Percentiles rank a stretch among this genome's conserved stretches.
Evolutionary conservation across 2,888 invertebrate species (phyloP).

Genomic region (Drosophila fungiperda): DNA sequence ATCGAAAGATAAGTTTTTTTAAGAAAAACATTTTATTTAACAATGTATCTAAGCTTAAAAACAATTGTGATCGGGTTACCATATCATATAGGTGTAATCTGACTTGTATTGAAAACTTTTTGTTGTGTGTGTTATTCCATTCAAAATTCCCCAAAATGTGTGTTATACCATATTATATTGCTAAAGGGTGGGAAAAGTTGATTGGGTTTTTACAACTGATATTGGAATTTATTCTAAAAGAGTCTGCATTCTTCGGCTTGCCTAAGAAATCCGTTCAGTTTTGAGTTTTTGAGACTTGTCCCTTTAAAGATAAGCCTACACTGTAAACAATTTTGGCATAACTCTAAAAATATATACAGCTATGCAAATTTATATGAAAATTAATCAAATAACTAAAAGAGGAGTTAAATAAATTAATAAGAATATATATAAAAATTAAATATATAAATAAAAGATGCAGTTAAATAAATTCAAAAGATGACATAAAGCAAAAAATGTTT

Average conservation of each 20-base stretch:
- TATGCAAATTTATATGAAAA: neutral
- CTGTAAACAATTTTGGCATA: neutral
- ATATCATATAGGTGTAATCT: too few relatives aligned
- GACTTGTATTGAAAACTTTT: too few relatives aligned
- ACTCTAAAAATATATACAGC: neutral
- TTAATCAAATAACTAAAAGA: neutral
- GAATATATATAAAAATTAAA: neutral
- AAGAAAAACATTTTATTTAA: too few relatives aligned
- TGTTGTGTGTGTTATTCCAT: too few relatives aligned
- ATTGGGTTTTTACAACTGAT: neutral
- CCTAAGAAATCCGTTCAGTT: neutral
- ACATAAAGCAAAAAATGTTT: neutral
- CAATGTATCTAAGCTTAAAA: too few relatives aligned
- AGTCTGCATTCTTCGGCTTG: neutral
- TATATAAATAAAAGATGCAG: neutral
- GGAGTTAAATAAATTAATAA: neutral
- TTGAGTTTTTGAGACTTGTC: slow-evolving; percentile 5
- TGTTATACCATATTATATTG: neutral
- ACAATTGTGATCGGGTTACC: too few relatives aligned
- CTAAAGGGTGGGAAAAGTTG: slow-evolving; percentile 1
- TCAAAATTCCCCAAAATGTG: too few relatives aligned
- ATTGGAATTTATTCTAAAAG: neutral
- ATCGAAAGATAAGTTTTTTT: neutral
- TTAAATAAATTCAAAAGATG: neutral
- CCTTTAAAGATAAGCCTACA: slow-evolving; percentile 31